These are phyloP conservation scores for Lepus timidus DNA, from an alignment of 2,113 vertebrate genomes.

Conservation along the genomic window DNA sequence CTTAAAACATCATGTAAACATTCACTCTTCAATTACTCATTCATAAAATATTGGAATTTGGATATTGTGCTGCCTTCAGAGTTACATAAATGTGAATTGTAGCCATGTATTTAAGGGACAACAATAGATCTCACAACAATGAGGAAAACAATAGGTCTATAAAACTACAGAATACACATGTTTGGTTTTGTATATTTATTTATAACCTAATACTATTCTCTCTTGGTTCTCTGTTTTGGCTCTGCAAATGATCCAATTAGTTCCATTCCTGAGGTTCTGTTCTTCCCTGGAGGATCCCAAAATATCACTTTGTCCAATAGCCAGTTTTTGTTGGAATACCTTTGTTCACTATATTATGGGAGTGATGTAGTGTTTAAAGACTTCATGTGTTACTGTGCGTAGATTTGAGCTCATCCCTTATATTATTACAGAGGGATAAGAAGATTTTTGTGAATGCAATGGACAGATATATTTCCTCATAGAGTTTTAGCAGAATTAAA, in stretches of 20 bases:
- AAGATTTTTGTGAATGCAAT: not conserved
- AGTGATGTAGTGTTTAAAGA: not conserved
- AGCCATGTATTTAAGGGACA: not conserved
- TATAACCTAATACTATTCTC: not conserved
- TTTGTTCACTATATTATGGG: not conserved
- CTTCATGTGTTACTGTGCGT: not conserved
- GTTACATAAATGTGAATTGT: not conserved
- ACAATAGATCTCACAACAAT: too few species aligned
- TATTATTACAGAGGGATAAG: not conserved
- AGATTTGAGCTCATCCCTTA: not conserved
- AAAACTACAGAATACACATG: not conserved
- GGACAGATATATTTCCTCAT: not conserved
- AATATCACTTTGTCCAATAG: not conserved
- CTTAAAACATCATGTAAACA: conserved; percentile 40
- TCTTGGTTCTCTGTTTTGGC: conserved; percentile 27
- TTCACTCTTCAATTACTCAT: conserved; percentile 44
- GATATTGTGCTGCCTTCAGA: not conserved
- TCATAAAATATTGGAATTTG: conserved; percentile 16
- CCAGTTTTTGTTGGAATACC: not conserved
- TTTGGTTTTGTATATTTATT: not conserved
- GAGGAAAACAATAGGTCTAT: not conserved
- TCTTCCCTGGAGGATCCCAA: not conserved
- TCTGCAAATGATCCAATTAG: not conserved
- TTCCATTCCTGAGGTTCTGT: not conserved
- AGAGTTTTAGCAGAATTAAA: not conserved